These are phyloP conservation scores for Plebejus argus DNA, from an alignment of 2,888 invertebrate species.

Conservation along the genomic window DNA sequence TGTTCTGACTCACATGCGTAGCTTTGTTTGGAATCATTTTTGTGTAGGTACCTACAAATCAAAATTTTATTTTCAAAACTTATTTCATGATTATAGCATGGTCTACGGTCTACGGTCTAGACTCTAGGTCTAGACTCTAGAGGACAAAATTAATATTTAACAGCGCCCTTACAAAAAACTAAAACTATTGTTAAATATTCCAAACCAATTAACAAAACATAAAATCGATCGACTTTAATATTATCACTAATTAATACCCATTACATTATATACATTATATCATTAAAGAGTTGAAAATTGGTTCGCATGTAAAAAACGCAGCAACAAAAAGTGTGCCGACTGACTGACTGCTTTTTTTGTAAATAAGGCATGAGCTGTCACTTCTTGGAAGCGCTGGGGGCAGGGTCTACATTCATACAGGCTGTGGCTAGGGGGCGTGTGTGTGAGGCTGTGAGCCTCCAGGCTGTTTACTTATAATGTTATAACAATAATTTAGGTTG, in stretches of 20 bases:
- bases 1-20: too few relatives aligned
- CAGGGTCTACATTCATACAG: slow-evolving; percentile 10
- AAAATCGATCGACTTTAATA: slow-evolving; percentile 35
- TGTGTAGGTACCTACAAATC: too few relatives aligned
- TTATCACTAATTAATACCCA: slow-evolving; percentile 31
- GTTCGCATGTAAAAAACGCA: slow-evolving; percentile 2
- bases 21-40: too few relatives aligned
- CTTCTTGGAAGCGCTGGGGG: slow-evolving; percentile 50
- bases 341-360: slow-evolving; percentile 28
- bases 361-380: slow-evolving; percentile 47
- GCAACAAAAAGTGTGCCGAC: slow-evolving; percentile 11
- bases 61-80: too few relatives aligned
- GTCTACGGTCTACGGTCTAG: too few relatives aligned
- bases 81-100: too few relatives aligned
- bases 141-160: too few relatives aligned
- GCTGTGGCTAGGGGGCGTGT: slow-evolving; percentile 22
- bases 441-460: slow-evolving; percentile 27
- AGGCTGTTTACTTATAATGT: slow-evolving; percentile 16
- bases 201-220: background rate
- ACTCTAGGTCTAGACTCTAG: too few relatives aligned
- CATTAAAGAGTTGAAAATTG: slow-evolving; percentile 27
- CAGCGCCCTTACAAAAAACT: background rate
- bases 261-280: slow-evolving; percentile 27
- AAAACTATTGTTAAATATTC: background rate
- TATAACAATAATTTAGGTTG: background rate